Evolutionary conservation across 2,888 invertebrate species (phyloP), one percentile per base, ranked within the genome.

Genomic region (Meteorus cinctellus): DNA sequence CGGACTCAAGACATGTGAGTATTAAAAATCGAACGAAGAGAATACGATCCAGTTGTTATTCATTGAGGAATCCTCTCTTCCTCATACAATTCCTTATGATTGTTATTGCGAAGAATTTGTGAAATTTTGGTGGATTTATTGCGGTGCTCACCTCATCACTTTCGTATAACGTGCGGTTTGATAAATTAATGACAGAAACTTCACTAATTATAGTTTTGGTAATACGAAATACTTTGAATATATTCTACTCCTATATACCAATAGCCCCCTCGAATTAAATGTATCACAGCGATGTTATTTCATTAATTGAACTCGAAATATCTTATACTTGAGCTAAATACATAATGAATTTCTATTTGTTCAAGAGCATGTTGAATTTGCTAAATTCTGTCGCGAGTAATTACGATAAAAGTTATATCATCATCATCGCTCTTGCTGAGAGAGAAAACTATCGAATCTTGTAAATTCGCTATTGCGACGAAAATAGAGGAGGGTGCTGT

Each of bases 1-100:
- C 91, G 80, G 91, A 92, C 84, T 90, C 90, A 82, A 92, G 92
- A 90, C 92, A 92, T 84, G 92, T 92, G 90, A 92, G 92, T 92
- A 85, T 55, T 48, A n/a, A 66, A 19, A 27, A 71, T 65, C 34
- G 41, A n/a, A 19, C 24, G 16, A 12, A 24, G 19, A 19, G 8
- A 65, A 65, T 19, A 12, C 34, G n/a, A 19, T 19, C 1, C 34
- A 63, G 19, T 55, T 24, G 6, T 6, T 55, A 55, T 6, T 55
- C 4, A 19, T 19, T 24, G 55, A 5, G 6, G 6, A 24, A 8
- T 48, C 2, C 4, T 16, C 48, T 4, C 16, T n/a, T 5, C n/a
- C 4, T n/a, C 4, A 4, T 48, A n/a, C n/a, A 0, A n/a, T 48
- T 4, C n/a, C 16, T 48, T n/a, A 16, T 14, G 16, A 48, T 5